phyloP scores from a whole-genome alignment of 2,888 invertebrate species.

The Xylophagus ater region DNA sequence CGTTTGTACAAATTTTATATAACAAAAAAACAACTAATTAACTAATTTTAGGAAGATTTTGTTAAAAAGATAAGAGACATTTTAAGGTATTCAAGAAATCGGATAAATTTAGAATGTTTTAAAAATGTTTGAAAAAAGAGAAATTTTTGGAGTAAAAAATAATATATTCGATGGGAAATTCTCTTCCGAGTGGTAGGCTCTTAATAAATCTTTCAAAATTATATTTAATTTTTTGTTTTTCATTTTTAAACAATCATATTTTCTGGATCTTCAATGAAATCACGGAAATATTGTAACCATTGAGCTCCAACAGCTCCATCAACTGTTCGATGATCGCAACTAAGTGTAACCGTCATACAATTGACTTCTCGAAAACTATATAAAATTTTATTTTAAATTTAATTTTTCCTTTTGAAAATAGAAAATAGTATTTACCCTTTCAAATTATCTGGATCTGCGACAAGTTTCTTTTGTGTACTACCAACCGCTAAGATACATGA shows the following conservation, averaged over 20 bases:
- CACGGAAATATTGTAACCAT: constrained; percentile 85
- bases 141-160: too few relatives aligned
- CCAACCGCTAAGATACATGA: constrained; percentile 90
- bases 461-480: constrained; percentile 59
- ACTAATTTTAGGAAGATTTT: too few relatives aligned
- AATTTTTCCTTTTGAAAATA: constrained; percentile 1
- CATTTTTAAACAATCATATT: constrained; percentile 75
- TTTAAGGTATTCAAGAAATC: too few relatives aligned
- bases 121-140: too few relatives aligned
- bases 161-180: too few relatives aligned
- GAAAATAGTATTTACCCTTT: constrained; percentile 50
- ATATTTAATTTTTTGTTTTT: too few relatives aligned
- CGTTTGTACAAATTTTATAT: too few relatives aligned
- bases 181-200: too few relatives aligned
- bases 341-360: constrained; percentile 81
- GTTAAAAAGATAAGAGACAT: too few relatives aligned
- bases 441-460: constrained; percentile 58
- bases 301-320: constrained; percentile 97
- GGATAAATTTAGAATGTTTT: too few relatives aligned
- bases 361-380: constrained; percentile 60
- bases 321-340: constrained; percentile 94
- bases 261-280: constrained; percentile 81
- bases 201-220: too few relatives aligned
- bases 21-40: too few relatives aligned
- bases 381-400: not conserved